Base-by-base conservation (phyloP, 2,888 invertebrate species). In the Agonopterix heracliana region DNA sequence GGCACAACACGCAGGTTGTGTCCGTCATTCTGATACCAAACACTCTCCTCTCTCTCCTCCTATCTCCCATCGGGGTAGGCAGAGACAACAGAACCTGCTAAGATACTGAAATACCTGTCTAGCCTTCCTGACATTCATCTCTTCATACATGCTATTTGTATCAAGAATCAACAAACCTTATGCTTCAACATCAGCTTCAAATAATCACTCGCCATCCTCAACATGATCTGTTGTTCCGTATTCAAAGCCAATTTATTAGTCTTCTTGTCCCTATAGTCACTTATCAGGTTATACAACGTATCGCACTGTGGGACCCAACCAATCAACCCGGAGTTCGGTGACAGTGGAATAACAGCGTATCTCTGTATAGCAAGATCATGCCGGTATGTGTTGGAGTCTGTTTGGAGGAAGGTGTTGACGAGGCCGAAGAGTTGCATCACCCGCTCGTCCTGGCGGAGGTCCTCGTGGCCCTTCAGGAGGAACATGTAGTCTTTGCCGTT, bases 291-390 rank as follows among this genome's bases (percentile, higher is more conserved):
- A 76, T 99, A 99, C 12, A 99, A 88, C 0, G 99, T 99, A 84
- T 99, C 99, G 81, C 98, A 98, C 75, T 99, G 97, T 0, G 99
- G 99, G 49, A 99, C 98, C 99, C 99, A 99, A 52, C 99, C 98
- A 59, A 98, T 98, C 34, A 99, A 90, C 0, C 99, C 99, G 3
- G 98, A 98, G 83, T 99, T 99, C 0, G 98, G 98, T 34, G 98
- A 98, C 46, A 99, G 85, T 0, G 99, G 99, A 64, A 99, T 97
- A 9, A 99, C 99, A 0, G 99, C 98, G 75, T 99, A 99, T 44
- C 99, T 90, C 89, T 98, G 94, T 61, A 88, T 87, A 11, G 85
- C 87, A 2, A 96, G 84, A 78, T 98, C 98, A 59, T 96, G 91
- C 41, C 97, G 85, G 81, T 97, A 97, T 0, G 99, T 99, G 73